Conservation (phyloP, 1,140 invertebrate genomes). For the Gonatopus flavifemur region DNA sequence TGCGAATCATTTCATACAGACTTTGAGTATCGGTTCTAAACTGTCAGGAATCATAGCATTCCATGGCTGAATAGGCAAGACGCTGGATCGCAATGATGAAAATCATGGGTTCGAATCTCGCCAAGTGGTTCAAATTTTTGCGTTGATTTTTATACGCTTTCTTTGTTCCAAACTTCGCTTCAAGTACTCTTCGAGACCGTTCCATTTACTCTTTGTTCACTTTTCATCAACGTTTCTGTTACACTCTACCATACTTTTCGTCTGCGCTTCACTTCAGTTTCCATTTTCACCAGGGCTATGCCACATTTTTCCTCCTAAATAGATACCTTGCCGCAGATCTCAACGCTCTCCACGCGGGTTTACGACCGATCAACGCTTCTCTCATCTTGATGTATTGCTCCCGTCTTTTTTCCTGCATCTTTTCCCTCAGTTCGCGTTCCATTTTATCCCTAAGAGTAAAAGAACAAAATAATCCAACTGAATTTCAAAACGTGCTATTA, state of each 20-base stretch:
- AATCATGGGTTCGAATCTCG: no score
- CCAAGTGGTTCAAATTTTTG: not conserved
- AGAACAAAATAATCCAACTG: not conserved
- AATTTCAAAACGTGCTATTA: not conserved
- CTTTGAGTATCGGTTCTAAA: no score
- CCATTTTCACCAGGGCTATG: no score
- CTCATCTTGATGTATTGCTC: slow-evolving; percentile 61
- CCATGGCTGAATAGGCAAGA: no score
- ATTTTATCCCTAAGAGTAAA: slow-evolving; percentile 59
- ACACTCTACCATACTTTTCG: no score
- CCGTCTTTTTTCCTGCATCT: slow-evolving; percentile 62
- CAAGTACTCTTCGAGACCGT: no score
- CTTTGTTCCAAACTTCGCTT: not conserved
- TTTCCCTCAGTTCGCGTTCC: slow-evolving; percentile 64
- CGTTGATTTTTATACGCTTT: not conserved
- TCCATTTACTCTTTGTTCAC: no score
- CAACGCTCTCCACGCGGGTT: slow-evolving; percentile 70
- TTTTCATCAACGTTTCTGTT: no score
- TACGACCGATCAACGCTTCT: slow-evolving; percentile 63
- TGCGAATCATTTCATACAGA: no score
- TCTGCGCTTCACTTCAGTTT: no score
- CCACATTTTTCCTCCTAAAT: not conserved
- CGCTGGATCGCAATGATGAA: no score
- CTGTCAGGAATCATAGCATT: no score
- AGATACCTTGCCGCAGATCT: slow-evolving; percentile 57